Evolutionary conservation across 2,888 invertebrate genomes (phyloP), one percentile per base, ranked within the genome.

Genomic region (Antheraea assamensis): DNA sequence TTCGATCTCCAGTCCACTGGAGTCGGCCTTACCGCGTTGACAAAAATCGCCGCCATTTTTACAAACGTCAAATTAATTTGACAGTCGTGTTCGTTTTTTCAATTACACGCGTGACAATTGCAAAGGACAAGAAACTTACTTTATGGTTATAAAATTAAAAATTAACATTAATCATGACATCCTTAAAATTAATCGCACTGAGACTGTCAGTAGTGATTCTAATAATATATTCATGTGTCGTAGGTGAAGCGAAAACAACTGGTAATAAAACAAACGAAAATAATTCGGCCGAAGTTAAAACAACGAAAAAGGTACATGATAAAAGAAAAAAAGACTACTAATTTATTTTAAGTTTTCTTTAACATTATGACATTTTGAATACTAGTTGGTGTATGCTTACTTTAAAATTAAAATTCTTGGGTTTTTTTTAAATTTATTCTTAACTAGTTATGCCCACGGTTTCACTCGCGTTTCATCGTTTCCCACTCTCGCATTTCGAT

Each of bases 1-100:
- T 75, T 77, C 64, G 77, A 79, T 78, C 81, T 89, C 88, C 89
- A 90, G 90, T 89, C 77, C 80, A 74, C 88, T 89, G 87, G 88
- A 89, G 79, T 76, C 83, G 52, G 83, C 82, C 83, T 82, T 76
- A 76, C 73, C 72, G 82, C 10, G 68, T 68, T 68, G 68, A 68
- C 68, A 61, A 35, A 31, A 35, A 13, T 35, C 2, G 0, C 35
- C 68, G 68, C 68, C 68, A 35, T 68, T 31, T 68, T 35, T 21
- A 5, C n/a, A 35, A 31, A 68, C 35, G 68, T 35, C 68, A 21
- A 68, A 35, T 8, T 68, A 1, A 68, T 21, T 61, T 30, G 64
- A 68, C 35, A 35, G 31, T 4, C 2, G 35, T 35, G 35, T 66
- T 66, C 31, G 30, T 66, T 66, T 30, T 35, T 68, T 68, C 8